Evolutionary conservation across 2,797 vertebrate genomes (phyloP).

Genomic region (Acrocephalus scirpaceus): DNA sequence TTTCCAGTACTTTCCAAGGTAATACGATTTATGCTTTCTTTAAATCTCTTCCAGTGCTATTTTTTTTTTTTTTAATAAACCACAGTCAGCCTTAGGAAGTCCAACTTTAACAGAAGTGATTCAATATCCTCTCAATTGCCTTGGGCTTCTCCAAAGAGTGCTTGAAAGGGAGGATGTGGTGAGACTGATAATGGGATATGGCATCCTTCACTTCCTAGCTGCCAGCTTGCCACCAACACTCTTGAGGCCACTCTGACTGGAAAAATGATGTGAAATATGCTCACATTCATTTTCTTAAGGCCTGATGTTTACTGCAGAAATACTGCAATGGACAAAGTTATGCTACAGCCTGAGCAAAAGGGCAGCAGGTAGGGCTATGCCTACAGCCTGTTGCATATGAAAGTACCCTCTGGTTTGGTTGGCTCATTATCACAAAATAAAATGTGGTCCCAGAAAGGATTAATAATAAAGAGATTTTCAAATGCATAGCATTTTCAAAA

Average conservation of each 20-base stretch:
- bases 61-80: slow-evolving; percentile 9
- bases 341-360: not conserved
- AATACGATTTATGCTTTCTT: slow-evolving; percentile 23
- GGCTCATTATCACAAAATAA: not conserved
- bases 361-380: not conserved
- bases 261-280: not conserved
- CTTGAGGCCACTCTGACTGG: not conserved
- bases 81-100: slow-evolving; percentile 5
- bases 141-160: not conserved
- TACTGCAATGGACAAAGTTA: not conserved
- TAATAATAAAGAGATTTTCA: not conserved
- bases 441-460: not conserved
- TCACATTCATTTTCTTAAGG: not conserved
- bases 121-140: slow-evolving; percentile 13
- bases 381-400: not conserved
- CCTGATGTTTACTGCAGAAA: not conserved
- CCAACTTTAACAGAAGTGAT: not conserved
- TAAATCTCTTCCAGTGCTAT: not conserved
- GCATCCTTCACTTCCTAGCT: not conserved
- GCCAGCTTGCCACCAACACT: not conserved
- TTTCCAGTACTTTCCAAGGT: slow-evolving; percentile 28
- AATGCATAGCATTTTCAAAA: not conserved
- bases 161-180: slow-evolving; percentile 27
- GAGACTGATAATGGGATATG: not conserved
- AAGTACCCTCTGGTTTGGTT: not conserved